Evolutionary conservation across 2,888 invertebrate species (phyloP).

Genomic region (Trachelus iudaicus): DNA sequence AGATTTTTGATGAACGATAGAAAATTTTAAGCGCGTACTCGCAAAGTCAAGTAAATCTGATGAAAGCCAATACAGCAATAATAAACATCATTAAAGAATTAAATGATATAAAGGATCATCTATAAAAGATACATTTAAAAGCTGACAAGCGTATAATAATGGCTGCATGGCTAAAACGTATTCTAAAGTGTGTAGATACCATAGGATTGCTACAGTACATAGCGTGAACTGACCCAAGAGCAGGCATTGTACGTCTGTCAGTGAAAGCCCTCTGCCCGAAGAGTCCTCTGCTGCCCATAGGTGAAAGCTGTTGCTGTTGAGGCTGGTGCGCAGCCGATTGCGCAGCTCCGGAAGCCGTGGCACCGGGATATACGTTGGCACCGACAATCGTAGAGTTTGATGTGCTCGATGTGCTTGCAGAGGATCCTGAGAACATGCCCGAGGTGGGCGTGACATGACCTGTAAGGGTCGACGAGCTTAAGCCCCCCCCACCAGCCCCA

Average conservation of each 20-base stretch:
- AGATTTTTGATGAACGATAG: not conserved
- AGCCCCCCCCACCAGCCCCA: slow-evolving; percentile 74
- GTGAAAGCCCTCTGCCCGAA: slow-evolving; percentile 86
- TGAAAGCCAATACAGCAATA: not conserved
- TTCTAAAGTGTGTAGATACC: not conserved
- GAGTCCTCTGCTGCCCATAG: slow-evolving; percentile 73
- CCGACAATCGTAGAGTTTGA: slow-evolving; percentile 60
- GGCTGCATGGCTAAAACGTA: not conserved
- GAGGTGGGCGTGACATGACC: slow-evolving; percentile 82
- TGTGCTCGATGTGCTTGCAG: slow-evolving; percentile 60
- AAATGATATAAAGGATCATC: slow-evolving; percentile 5
- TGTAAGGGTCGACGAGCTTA: slow-evolving; percentile 71
- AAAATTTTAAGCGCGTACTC: not conserved
- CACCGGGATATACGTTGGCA: slow-evolving; percentile 61
- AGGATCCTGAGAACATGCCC: slow-evolving; percentile 71
- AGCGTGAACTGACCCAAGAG: slow-evolving; percentile 66
- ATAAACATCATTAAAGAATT: slow-evolving; percentile 12
- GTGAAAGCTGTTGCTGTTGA: slow-evolving; percentile 70
- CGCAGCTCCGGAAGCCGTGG: slow-evolving; percentile 61
- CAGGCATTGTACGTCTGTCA: slow-evolving; percentile 77
- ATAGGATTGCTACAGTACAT: not conserved
- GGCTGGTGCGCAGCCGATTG: slow-evolving; percentile 65
- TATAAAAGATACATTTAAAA: not conserved
- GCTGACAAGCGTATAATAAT: not conserved
- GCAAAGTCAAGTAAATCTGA: not conserved